A percentile compares a stretch with the other conserved stretches of the same genome.
Conservation (phyloP, 2,888 invertebrate species). For the Macaria notata region DNA sequence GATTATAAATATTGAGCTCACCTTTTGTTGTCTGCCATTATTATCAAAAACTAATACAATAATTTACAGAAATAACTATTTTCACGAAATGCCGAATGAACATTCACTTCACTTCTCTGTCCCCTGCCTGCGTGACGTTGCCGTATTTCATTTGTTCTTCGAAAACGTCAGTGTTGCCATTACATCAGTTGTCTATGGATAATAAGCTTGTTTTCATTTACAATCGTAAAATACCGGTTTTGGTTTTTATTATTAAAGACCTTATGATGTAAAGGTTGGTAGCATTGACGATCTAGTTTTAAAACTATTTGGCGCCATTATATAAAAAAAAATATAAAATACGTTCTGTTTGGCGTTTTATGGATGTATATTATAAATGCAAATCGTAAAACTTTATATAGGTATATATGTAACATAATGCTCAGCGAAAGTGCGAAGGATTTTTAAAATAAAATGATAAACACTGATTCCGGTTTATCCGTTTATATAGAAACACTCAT, state of each 20-base stretch:
- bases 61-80: slow-evolving; percentile 58
- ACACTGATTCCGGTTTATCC: too few relatives aligned
- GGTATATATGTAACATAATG: too few relatives aligned
- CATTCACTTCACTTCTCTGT: slow-evolving; percentile 60
- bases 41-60: slow-evolving; percentile 59
- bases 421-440: too few relatives aligned
- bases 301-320: not conserved
- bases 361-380: too few relatives aligned
- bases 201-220: slow-evolving; percentile 8
- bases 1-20: slow-evolving; percentile 43
- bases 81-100: slow-evolving; percentile 65
- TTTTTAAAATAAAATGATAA: too few relatives aligned
- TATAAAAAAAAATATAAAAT: too few relatives aligned
- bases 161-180: slow-evolving; percentile 53
- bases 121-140: slow-evolving; percentile 77
- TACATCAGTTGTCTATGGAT: slow-evolving; percentile 25
- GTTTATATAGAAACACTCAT: too few relatives aligned
- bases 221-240: slow-evolving; percentile 30
- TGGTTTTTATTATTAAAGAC: not conserved
- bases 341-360: too few relatives aligned
- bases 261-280: slow-evolving; percentile 1
- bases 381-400: too few relatives aligned
- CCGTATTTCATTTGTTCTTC: slow-evolving; percentile 81
- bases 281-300: not conserved
- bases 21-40: slow-evolving; percentile 83